Conservation (phyloP, 2,113 vertebrate genomes). For the Chloroceryle aenea region DNA sequence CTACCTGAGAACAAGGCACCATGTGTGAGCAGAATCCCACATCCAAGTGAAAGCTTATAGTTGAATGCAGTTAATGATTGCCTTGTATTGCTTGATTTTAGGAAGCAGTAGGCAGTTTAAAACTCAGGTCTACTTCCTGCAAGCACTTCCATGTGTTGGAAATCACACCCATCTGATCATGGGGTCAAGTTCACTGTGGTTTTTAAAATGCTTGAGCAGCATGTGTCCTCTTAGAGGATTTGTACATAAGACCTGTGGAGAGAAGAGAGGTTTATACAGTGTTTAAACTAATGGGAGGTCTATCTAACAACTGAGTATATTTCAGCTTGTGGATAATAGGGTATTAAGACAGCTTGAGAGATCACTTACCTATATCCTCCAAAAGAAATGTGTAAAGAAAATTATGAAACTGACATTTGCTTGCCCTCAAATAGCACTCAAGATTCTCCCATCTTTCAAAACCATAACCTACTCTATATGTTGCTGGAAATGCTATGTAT, state of each 20-base stretch:
- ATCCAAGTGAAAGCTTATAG: background rate
- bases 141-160: background rate
- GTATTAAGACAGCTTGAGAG: constrained; percentile 25
- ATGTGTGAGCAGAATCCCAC: fast-evolving
- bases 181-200: background rate
- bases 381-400: constrained; percentile 35
- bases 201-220: background rate
- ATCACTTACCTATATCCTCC: background rate
- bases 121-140: background rate
- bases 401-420: background rate
- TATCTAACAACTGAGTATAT: background rate
- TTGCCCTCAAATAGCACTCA: background rate
- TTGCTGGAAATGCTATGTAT: background rate
- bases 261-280: background rate
- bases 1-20: background rate
- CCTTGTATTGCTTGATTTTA: background rate
- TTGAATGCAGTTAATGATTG: background rate
- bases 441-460: background rate
- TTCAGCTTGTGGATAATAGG: background rate
- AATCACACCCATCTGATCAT: background rate
- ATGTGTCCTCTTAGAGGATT: background rate
- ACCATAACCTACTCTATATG: background rate
- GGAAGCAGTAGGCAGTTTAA: background rate
- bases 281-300: constrained; percentile 1
- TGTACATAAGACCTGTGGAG: background rate